Base-by-base conservation (phyloP, 92 coral and sea anemone genomes). In the Zoanthus sansibaricus region DNA sequence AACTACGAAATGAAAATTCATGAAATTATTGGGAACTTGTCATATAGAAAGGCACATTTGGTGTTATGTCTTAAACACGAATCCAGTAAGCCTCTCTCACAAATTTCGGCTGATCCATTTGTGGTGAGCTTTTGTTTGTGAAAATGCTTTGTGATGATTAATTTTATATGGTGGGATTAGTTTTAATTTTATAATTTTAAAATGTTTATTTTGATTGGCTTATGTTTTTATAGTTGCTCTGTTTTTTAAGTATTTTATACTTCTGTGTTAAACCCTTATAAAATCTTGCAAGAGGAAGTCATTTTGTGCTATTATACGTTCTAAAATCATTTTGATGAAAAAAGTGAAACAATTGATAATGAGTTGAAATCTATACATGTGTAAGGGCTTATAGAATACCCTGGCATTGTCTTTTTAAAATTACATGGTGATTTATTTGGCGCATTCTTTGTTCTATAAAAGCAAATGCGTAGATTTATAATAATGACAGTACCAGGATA, bases 21-120 rank as follows among this genome's bases (percentile, higher is more conserved):
- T 21, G 62, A 80, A 47, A 37, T 73, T 44, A 20, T 5, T 9
- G 74, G 73, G 15, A 61, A 45, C 21, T 64, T 75, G 3, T 16
- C 61, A 13, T 80, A 59, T 25, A 64, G 74, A 14, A 56, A 80
- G 37, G 74, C 85, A 64, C 85, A 66, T 66, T 80, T 80, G 64
- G 85, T 73, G 14, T 64, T 80, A 45, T 80, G 85, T 80, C 62
- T 70, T 6, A 80, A 80, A 80, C 75, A 72, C 46, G 85, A 80
- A 46, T 80, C 75, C 20, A 80, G 44, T 66, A 18, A 62, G 45
- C 66, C n/a, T 66, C 16, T 64, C 61, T 80, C 75, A 2, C 21
- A 11, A 20, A 59, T 80, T 25, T 64, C 62, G 11, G 85, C 58
- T 12, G 49, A 46, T 44, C 46, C 85, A 21, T 47, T 25, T 3